Percentiles rank a stretch among this genome's conserved stretches.
Evolutionary conservation across 2,113 vertebrate species (phyloP).

Genomic region (Cinclus mexicanus): DNA sequence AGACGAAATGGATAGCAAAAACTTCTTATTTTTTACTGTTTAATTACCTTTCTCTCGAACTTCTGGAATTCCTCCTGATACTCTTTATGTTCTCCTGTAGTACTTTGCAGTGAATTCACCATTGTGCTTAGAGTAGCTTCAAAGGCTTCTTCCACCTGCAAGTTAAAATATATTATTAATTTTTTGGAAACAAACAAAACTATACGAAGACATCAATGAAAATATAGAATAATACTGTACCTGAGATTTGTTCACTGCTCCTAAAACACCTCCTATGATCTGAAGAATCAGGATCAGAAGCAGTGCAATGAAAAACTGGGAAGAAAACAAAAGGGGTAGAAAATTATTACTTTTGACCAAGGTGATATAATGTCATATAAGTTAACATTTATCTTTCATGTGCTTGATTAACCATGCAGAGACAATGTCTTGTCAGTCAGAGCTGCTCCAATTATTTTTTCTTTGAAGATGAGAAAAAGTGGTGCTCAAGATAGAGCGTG

Average conservation of each 20-base stretch:
- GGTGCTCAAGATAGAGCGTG: background rate
- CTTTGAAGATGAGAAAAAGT: fast-evolving
- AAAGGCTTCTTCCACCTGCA: background rate
- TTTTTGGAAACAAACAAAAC: background rate
- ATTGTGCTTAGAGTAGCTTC: background rate
- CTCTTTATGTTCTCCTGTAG: fast-evolving
- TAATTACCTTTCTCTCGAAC: slow-evolving; percentile 29
- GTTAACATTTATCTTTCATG: background rate
- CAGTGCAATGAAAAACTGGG: slow-evolving; percentile 78
- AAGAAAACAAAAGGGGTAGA: background rate
- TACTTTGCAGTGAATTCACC: background rate
- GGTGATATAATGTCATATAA: background rate
- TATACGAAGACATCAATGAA: background rate
- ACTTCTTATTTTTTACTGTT: background rate
- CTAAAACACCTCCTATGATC: slow-evolving; percentile 68
- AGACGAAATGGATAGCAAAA: background rate
- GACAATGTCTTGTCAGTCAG: background rate
- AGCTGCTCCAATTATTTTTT: background rate
- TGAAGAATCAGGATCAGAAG: slow-evolving; percentile 77
- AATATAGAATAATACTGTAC: slow-evolving; percentile 42
- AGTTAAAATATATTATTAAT: slow-evolving; percentile 13
- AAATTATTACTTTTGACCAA: background rate
- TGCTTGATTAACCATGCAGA: background rate
- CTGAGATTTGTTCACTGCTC: slow-evolving; percentile 58
- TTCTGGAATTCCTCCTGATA: background rate